A percentile compares a stretch with the other conserved stretches of the same genome.
Conservation (phyloP, 2,113 vertebrate genomes). For the Nothobranchius furzeri region DNA sequence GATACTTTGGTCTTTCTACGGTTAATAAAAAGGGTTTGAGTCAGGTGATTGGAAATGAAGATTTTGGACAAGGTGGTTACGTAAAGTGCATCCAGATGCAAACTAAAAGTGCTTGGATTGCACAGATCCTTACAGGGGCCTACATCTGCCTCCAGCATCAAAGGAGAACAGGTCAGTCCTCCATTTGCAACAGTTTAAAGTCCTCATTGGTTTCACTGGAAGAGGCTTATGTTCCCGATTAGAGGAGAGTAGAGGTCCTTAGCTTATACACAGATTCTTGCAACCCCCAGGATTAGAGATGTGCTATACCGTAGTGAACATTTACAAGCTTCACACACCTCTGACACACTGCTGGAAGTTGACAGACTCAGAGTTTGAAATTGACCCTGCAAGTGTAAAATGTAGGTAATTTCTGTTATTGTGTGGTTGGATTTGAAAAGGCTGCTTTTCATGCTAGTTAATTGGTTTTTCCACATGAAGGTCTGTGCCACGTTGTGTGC, state of each 20-base stretch:
- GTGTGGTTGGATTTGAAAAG: not conserved
- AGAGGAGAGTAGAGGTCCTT: conserved; percentile 60
- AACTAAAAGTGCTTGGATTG: conserved; percentile 52
- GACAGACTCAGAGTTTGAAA: conserved; percentile 8
- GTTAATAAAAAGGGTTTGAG: conserved; percentile 7
- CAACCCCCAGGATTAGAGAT: conserved; percentile 46
- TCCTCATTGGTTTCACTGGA: conserved; percentile 52
- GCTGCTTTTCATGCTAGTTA: not conserved
- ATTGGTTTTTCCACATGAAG: not conserved
- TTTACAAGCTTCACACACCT: conserved; percentile 55
- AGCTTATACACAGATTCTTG: conserved; percentile 48
- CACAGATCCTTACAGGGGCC: conserved; percentile 52
- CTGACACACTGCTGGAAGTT: conserved; percentile 31
- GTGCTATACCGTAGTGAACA: conserved; percentile 46
- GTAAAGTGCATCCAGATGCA: conserved; percentile 64
- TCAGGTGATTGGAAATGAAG: conserved; percentile 33
- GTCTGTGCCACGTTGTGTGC: too few relatives aligned
- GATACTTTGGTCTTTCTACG: not conserved
- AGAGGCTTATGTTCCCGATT: conserved; percentile 72
- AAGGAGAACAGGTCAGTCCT: conserved; percentile 42
- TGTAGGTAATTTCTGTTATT: not conserved
- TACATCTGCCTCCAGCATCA: conserved; percentile 52
- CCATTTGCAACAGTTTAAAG: conserved; percentile 59
- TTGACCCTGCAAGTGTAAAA: not conserved
- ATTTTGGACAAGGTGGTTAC: conserved; percentile 28